Evolutionary conservation across 1,140 invertebrate genomes (phyloP).

Genomic region (Anastrepha obliqua): DNA sequence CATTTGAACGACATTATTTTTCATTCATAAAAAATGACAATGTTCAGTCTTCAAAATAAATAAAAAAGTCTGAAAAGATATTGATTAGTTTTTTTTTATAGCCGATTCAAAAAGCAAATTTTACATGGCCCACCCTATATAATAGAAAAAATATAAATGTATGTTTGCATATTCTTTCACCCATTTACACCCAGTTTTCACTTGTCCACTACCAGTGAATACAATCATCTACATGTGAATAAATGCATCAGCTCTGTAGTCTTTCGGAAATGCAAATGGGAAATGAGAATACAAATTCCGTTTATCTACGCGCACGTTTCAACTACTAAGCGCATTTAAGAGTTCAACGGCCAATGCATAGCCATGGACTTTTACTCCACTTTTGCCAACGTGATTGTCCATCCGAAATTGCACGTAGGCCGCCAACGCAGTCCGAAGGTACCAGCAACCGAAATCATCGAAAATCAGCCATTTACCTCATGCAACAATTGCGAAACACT

Average conservation of each 20-base stretch:
- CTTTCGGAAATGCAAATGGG: neutral
- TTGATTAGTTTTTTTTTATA: too few relatives aligned
- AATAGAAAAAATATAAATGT: too few relatives aligned
- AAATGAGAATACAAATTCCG: neutral
- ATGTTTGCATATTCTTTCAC: too few relatives aligned
- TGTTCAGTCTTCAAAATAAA: too few relatives aligned
- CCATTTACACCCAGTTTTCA: neutral
- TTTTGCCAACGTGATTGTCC: slow-evolving; percentile 40
- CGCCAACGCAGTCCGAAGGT: neutral
- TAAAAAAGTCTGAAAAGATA: too few relatives aligned
- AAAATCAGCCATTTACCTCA: slow-evolving; percentile 11
- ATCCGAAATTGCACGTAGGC: slow-evolving; percentile 21
- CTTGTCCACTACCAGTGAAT: neutral
- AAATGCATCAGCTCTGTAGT: neutral
- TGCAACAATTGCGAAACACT: neutral
- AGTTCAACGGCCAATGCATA: slow-evolving; percentile 36
- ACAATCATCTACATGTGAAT: neutral
- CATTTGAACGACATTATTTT: too few relatives aligned
- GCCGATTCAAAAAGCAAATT: too few relatives aligned
- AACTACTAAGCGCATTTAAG: neutral
- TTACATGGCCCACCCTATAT: too few relatives aligned
- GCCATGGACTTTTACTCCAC: slow-evolving; percentile 49
- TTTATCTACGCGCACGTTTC: neutral
- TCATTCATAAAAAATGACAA: too few relatives aligned
- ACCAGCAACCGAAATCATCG: neutral